These are phyloP conservation scores for Sorex araneus DNA, from an alignment of 2,113 vertebrate species.

Conservation along the genomic window DNA sequence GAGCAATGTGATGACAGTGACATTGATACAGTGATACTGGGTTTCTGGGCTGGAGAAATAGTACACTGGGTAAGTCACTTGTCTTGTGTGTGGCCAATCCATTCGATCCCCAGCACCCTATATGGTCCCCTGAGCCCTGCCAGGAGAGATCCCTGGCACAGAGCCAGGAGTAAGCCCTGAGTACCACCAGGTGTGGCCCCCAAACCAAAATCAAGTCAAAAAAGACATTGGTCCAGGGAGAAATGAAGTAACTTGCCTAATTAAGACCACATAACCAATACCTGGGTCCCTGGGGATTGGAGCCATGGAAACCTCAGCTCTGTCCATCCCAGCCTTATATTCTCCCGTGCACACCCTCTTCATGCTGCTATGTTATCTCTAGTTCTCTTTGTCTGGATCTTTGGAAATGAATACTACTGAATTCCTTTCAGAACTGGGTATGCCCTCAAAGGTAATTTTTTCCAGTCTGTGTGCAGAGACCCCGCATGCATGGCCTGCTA, in stretches of 20 bases:
- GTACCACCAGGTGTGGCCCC: too few relatives aligned
- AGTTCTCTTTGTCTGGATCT: not conserved
- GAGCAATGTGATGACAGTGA: too few relatives aligned
- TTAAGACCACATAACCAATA: not conserved
- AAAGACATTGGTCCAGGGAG: not conserved
- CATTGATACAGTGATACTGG: too few relatives aligned
- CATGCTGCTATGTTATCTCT: not conserved
- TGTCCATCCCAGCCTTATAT: not conserved
- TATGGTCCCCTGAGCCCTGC: too few relatives aligned
- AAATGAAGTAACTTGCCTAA: constrained; percentile 26
- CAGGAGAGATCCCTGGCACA: too few relatives aligned
- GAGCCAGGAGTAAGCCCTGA: too few relatives aligned
- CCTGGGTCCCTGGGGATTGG: not conserved
- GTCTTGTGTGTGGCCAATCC: too few relatives aligned
- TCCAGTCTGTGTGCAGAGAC: not conserved
- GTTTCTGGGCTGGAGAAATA: too few relatives aligned
- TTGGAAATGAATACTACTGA: not conserved
- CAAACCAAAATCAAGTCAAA: too few relatives aligned
- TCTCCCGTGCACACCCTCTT: not conserved
- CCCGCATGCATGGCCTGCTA: not conserved
- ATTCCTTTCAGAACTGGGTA: constrained; percentile 47
- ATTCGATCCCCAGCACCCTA: too few relatives aligned
- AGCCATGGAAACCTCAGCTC: not conserved
- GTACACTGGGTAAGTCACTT: too few relatives aligned
- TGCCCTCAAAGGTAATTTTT: not conserved